Evolutionary conservation across 2,888 invertebrate genomes (phyloP), one percentile per base, ranked within the genome.

Genomic region (Belgica antarctica): DNA sequence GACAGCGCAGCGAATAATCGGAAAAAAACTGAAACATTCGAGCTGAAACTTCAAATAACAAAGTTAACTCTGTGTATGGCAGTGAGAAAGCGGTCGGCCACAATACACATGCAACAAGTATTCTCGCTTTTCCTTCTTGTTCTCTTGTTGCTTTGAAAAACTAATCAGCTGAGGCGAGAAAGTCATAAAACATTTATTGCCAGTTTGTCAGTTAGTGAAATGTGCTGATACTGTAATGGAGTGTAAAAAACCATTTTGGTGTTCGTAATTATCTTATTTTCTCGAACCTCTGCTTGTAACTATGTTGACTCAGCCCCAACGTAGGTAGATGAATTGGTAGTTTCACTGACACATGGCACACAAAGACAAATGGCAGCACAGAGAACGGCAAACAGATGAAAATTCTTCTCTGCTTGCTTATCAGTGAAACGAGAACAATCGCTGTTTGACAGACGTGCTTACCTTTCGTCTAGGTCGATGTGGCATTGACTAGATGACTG

Each of bases 101-200:
- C 15, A 17, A 27, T 46, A 46, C 59, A 24, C 25, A 24, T 24
- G 22, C 59, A 59, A 59, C 59, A 59, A 59, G 59, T 59, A n/a
- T 24, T 12, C 10, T 41, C 2, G 41, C n/a, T n/a, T n/a, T n/a
- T n/a, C n/a, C n/a, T n/a, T n/a, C n/a, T n/a, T n/a, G n/a, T n/a
- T n/a, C n/a, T n/a, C 15, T 46, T 15, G 46, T 19, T 46, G 15
- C 15, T 46, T 46, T 46, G 59, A 27, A 59, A 59, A 59, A 59
- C 59, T 59, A 59, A 59, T 59, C 59, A 59, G 59, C 59, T 59
- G 59, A 59, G 15, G 19, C 25, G 27, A 59, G 59, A 59, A 59
- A 59, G 59, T 22, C 59, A 27, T 59, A 19, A 59, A 59, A 19
- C 7, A 15, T 27, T 52, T 59, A 41, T 41, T 41, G 41, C 41